Conservation (phyloP, 2,113 vertebrate genomes). For the Rhynchomys soricoides region DNA sequence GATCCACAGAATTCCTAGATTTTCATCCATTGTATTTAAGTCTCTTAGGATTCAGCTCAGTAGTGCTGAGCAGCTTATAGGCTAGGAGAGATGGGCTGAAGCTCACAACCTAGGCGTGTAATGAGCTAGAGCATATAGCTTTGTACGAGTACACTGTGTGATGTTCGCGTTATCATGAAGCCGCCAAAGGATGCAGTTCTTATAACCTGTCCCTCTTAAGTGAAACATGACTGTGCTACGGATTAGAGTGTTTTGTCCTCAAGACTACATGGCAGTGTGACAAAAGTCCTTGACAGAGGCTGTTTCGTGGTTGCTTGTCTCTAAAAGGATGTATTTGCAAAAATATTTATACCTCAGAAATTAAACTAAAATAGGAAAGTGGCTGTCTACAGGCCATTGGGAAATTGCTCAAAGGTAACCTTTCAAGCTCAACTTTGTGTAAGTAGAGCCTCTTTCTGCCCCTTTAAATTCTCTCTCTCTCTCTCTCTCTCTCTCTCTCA, state of each 20-base stretch:
- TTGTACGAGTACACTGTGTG: background rate
- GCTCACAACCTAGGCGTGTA: no score
- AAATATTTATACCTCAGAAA: slow-evolving; percentile 23
- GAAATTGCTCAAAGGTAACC: slow-evolving; percentile 34
- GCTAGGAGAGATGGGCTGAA: background rate
- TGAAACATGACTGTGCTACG: background rate
- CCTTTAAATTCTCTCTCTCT: background rate
- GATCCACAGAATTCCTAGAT: background rate
- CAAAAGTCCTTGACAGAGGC: background rate
- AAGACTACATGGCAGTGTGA: background rate
- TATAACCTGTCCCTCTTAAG: background rate
- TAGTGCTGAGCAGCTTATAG: background rate
- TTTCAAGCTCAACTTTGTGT: background rate
- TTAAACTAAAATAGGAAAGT: slow-evolving; percentile 32
- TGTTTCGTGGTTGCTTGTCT: background rate
- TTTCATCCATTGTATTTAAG: background rate
- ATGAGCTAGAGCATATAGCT: background rate
- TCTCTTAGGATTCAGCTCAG: no score
- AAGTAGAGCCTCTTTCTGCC: background rate
- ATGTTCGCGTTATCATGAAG: background rate
- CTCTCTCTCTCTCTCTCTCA: no score
- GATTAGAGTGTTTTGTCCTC: background rate
- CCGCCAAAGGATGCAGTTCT: background rate
- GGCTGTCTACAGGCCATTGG: background rate
- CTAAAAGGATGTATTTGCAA: slow-evolving; percentile 39